Evolutionary conservation across 2,113 vertebrate species (phyloP).

Genomic region (Equus przewalskii): DNA sequence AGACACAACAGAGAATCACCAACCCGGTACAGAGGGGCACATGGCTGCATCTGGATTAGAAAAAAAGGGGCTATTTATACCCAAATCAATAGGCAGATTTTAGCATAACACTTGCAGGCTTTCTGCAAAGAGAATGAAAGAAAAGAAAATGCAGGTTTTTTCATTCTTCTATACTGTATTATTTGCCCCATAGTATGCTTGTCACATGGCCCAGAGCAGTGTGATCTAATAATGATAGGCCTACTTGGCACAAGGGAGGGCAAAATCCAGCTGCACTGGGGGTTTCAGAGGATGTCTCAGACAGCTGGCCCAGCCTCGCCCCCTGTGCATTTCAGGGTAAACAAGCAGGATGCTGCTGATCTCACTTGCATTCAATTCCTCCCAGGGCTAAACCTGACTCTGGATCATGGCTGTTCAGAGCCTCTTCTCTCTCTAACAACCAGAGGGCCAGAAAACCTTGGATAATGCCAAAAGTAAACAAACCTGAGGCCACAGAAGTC

Average conservation of each 20-base stretch:
- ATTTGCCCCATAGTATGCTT: slow-evolving; percentile 67
- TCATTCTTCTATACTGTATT: slow-evolving; percentile 77
- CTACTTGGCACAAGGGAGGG: slow-evolving; percentile 52
- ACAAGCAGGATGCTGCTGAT: slow-evolving; percentile 34
- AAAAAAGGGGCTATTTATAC: slow-evolving; percentile 79
- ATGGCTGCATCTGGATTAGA: slow-evolving; percentile 79
- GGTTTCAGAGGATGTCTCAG: slow-evolving; percentile 43
- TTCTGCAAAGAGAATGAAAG: slow-evolving; percentile 76
- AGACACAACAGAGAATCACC: slow-evolving; percentile 77
- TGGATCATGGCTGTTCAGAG: background rate
- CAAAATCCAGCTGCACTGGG: slow-evolving; percentile 75
- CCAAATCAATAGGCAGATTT: slow-evolving; percentile 81
- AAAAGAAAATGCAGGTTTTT: slow-evolving; percentile 70
- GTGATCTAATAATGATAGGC: slow-evolving; percentile 79
- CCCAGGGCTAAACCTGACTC: background rate
- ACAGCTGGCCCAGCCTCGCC: slow-evolving; percentile 65
- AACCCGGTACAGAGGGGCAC: slow-evolving; percentile 53
- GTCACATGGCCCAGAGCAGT: slow-evolving; percentile 70
- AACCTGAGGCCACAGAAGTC: background rate
- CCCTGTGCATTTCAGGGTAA: background rate
- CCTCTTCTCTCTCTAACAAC: slow-evolving; percentile 4
- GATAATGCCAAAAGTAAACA: slow-evolving; percentile 34
- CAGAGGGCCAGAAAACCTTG: background rate
- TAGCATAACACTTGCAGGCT: slow-evolving; percentile 75
- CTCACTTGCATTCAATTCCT: background rate